Conservation (phyloP, 2,888 invertebrate species). For the Microctonus hyperodae region DNA sequence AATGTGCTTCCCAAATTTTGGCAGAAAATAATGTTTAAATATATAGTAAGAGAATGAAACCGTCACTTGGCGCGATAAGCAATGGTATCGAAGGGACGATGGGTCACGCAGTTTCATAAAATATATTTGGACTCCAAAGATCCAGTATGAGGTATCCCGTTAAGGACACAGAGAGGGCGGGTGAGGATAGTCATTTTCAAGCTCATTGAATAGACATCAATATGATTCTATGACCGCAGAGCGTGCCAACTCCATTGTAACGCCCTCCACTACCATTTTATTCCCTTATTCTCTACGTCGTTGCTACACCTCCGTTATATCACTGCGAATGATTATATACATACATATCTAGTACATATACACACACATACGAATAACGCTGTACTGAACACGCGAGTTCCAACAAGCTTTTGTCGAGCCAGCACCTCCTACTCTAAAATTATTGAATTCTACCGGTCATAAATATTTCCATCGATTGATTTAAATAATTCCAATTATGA, state of each 20-base stretch:
- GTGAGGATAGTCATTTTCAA: slow-evolving; percentile 57
- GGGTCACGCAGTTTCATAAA: slow-evolving; percentile 57
- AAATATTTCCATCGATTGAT: slow-evolving; percentile 9
- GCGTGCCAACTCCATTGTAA: slow-evolving; percentile 63
- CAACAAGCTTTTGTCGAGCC: slow-evolving; percentile 17
- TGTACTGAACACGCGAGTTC: slow-evolving; percentile 1
- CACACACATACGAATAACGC: too few species aligned
- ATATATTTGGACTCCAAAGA: slow-evolving; percentile 50
- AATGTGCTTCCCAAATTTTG: too few species aligned
- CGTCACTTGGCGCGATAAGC: background rate
- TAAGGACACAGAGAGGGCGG: slow-evolving; percentile 44
- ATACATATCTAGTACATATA: too few species aligned
- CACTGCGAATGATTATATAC: slow-evolving; percentile 13
- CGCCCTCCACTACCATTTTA: slow-evolving; percentile 55
- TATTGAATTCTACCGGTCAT: background rate
- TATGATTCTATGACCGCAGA: slow-evolving; percentile 62
- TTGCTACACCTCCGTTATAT: slow-evolving; percentile 28
- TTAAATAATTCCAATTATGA: slow-evolving; percentile 8
- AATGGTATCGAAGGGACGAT: slow-evolving; percentile 31
- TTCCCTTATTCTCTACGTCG: slow-evolving; percentile 49
- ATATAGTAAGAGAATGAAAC: too few species aligned
- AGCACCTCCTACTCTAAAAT: slow-evolving; percentile 11
- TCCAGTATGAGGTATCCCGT: slow-evolving; percentile 56
- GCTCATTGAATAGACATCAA: slow-evolving; percentile 63
- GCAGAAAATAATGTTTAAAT: too few species aligned